Evolutionary conservation across 2,113 vertebrate genomes (phyloP), one percentile per base, ranked within the genome.

Genomic region (Coptodon rendalli): DNA sequence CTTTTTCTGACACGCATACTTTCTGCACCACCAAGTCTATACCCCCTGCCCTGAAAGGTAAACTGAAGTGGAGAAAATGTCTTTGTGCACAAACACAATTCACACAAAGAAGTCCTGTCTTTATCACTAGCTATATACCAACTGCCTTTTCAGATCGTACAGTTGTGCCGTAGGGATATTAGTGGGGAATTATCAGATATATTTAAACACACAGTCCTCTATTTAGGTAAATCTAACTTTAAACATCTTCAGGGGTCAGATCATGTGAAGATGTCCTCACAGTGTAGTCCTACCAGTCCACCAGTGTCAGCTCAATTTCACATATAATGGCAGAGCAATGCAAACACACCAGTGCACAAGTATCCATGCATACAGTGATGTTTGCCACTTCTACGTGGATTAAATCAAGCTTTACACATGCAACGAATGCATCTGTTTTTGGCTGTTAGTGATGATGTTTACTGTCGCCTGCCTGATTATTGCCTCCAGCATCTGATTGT

Each of bases 21-120:
- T 99, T 99, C 97, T 97, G 96, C 97, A 99, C 99, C 92, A 97
- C 97, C 90, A 99, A 99, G 94, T 98, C 97, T 29, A 93, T 99
- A n/a, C 99, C 99, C 10, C 97, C 98, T 5, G 96, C 97, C 73
- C 96, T 99, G 93, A 99, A 99, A 99, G 98, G 99, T 99, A 93
- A 84, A 50, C 13, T 1, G 3, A 59, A 11, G 9, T 5, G 1
- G 8, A 6, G 8, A 57, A 66, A 52, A 48, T 53, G 27, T 48
- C 48, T 53, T 53, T 79, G 48, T 79, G 17, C 45, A 79, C 73
- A 79, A 53, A 52, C 24, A 29, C 9, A 19, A 17, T 73, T 48
- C 22, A 48, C 40, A 5, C 24, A 76, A 76, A 76, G 22, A 16
- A 73, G 40, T 48, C 38, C 43, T 19, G 14, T 76, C 14, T 48